Conservation (phyloP, 2,797 vertebrate genomes). For the Chiloscyllium punctatum region DNA sequence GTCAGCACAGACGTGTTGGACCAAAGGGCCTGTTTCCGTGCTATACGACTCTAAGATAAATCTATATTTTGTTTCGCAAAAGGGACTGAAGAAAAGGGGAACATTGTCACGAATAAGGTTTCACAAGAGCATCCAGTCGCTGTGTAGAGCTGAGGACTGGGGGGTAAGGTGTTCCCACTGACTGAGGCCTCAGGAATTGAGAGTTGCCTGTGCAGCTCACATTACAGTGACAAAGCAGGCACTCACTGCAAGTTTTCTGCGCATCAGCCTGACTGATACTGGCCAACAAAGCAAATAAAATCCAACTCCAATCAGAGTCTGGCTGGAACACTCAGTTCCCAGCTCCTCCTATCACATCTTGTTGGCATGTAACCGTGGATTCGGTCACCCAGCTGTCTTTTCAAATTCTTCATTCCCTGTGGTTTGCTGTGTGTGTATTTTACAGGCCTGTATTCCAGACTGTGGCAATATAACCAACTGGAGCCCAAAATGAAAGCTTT, state of each 20-base stretch:
- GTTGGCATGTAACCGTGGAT: not conserved
- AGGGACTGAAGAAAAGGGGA: too few species aligned
- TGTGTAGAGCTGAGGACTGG: not conserved
- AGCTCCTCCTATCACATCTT: not conserved
- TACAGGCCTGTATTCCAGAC: not conserved
- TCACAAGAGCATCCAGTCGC: not conserved
- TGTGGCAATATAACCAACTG: not conserved
- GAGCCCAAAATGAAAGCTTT: not conserved
- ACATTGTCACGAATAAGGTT: not conserved
- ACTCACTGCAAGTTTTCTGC: not conserved
- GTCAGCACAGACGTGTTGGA: too few species aligned
- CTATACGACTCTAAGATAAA: too few species aligned
- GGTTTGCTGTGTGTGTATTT: not conserved
- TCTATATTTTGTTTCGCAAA: too few species aligned
- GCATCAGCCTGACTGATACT: not conserved
- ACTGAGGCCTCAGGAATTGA: not conserved
- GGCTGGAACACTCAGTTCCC: not conserved
- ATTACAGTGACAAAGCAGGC: not conserved
- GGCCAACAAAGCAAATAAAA: not conserved
- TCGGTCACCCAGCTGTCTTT: not conserved
- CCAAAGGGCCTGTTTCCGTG: too few species aligned
- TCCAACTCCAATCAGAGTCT: not conserved
- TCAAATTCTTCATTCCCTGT: not conserved
- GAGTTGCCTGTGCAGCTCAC: not conserved
- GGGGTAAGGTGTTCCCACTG: too few species aligned